These are phyloP conservation scores for Acanthurus lineatus DNA, from an alignment of 2,797 vertebrate species.

Conservation along the genomic window DNA sequence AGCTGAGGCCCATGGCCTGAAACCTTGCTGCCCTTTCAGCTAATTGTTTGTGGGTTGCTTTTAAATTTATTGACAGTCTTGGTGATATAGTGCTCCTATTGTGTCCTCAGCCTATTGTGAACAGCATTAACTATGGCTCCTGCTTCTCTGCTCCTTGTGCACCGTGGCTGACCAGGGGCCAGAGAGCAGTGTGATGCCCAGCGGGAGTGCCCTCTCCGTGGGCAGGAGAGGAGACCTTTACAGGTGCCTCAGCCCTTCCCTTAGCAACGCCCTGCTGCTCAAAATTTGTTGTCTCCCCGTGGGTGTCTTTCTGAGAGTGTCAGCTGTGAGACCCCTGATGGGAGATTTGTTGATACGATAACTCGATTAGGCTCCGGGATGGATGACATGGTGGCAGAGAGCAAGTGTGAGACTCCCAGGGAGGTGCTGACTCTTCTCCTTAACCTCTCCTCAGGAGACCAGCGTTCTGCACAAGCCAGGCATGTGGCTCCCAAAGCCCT, in stretches of 20 bases:
- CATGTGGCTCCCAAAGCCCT: constrained; percentile 71
- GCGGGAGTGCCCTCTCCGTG: constrained; percentile 81
- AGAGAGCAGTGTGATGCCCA: constrained; percentile 81
- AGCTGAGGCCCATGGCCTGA: constrained; percentile 70
- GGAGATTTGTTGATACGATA: constrained; percentile 92
- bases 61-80: constrained; percentile 88
- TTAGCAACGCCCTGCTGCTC: constrained; percentile 90
- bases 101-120: constrained; percentile 82
- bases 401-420: constrained; percentile 65
- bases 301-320: constrained; percentile 86
- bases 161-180: constrained; percentile 73
- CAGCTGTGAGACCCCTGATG: constrained; percentile 79
- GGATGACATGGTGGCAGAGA: constrained; percentile 75
- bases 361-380: constrained; percentile 88
- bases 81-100: constrained; percentile 88
- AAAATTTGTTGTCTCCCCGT: constrained; percentile 92
- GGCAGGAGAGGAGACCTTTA: constrained; percentile 80
- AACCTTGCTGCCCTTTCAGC: constrained; percentile 85
- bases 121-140: constrained; percentile 81
- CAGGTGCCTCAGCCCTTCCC: constrained; percentile 87
- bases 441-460: constrained; percentile 75
- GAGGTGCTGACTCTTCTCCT: constrained; percentile 63
- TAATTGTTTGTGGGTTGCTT: constrained; percentile 88
- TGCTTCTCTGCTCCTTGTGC: constrained; percentile 70
- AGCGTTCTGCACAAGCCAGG: constrained; percentile 67